Percentiles rank a stretch among this genome's conserved stretches.
phyloP scores from a whole-genome alignment of 2,888 invertebrate species.

The Ecliptopera silaceata region DNA sequence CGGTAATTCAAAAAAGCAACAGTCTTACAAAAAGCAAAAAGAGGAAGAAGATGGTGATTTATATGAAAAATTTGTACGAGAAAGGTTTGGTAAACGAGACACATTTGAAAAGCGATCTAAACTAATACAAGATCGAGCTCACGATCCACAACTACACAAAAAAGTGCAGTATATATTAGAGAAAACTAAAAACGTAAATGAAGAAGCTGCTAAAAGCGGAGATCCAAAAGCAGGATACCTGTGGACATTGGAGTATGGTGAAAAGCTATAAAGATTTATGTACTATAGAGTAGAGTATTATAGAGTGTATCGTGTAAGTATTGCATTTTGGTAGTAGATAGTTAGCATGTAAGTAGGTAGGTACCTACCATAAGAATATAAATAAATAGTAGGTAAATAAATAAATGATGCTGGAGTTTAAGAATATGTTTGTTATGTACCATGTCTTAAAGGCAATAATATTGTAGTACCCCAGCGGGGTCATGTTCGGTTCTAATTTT shows the following conservation, averaged over 20 bases:
- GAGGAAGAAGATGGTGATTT: constrained; percentile 62
- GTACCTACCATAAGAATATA: too few relatives aligned
- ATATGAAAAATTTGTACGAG: constrained; percentile 76
- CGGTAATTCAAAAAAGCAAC: constrained; percentile 42
- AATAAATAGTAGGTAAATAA: too few relatives aligned
- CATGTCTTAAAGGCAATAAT: too few relatives aligned
- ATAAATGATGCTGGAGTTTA: too few relatives aligned
- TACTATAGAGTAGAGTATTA: too few relatives aligned
- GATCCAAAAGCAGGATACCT: constrained; percentile 77
- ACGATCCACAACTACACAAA: constrained; percentile 59
- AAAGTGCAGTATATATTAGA: constrained; percentile 67
- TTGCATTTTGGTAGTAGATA: not conserved
- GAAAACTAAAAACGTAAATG: constrained; percentile 64
- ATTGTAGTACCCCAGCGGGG: too few relatives aligned
- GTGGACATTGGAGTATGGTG: constrained; percentile 81
- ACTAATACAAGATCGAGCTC: constrained; percentile 50
- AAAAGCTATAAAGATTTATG: constrained; percentile 46
- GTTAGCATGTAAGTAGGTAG: too few relatives aligned
- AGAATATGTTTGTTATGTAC: too few relatives aligned
- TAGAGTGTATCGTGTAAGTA: not conserved
- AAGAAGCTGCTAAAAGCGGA: constrained; percentile 66
- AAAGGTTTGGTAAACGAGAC: constrained; percentile 71
- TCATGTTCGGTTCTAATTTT: too few relatives aligned
- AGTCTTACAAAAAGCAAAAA: constrained; percentile 49
- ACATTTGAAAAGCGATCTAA: constrained; percentile 63